Evolutionary conservation across 2,113 vertebrate species (phyloP), one percentile per base, ranked within the genome.

Genomic region (Spilogale gracilis): DNA sequence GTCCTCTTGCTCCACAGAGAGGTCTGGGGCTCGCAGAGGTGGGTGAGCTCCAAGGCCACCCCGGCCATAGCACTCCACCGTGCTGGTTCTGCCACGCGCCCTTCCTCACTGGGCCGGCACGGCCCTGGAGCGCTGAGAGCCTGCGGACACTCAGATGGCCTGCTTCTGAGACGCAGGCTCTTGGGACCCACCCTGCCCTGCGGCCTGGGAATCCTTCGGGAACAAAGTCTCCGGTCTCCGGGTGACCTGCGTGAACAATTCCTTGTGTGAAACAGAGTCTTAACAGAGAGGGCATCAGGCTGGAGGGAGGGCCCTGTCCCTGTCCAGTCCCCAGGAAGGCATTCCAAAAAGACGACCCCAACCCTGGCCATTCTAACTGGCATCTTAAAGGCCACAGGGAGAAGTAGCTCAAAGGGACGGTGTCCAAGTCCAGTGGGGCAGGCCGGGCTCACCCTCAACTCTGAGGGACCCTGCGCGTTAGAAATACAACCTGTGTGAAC

Each of bases 381-480:
- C 11, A 32, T 69, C 56, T 87, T n/a, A 71, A 78, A 71, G 61
- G 25, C 56, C 23, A 9, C 6, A 45, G 11, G 65, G 11, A 30
- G 69, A 54, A 82, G 18, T 0, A 61, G 82, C 43, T 4, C 13
- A 20, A 54, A 73, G 43, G 25, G 73, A 5, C 56, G 14, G 7
- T 1, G 2, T 30, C 38, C 8, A 9, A 63, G 81, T 25, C 12
- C 52, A 48, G 16, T 1, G 9, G 60, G 45, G 54, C 4, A 45
- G 38, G 71, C 23, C 23, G 23, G 54, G 76, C 38, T 10, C 38
- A 9, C 52, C 25, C 48, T 89, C 63, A 48, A 80, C 23, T 1
- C 5, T 0, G 3, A 83, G 9, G n/a, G 38, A 58, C 3, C 32
- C 43, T 23, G 0, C 0, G 0, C 18, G 45, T 25, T 23, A 30